Conservation (phyloP, 1,140 invertebrate species). For the Brachionus koreanus region DNA sequence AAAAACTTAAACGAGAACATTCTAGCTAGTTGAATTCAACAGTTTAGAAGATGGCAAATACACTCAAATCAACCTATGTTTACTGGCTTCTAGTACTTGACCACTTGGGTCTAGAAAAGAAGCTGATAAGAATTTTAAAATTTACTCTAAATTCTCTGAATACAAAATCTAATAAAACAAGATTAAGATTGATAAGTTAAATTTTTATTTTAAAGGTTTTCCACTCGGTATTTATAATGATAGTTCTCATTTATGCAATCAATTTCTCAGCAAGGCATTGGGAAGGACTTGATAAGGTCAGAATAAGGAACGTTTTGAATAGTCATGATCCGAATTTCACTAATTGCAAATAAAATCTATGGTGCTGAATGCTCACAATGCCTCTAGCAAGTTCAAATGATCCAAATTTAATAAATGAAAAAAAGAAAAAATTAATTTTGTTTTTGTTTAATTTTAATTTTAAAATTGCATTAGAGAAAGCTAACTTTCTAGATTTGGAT, state of each 20-base stretch:
- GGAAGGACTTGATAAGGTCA: constrained; percentile 3
- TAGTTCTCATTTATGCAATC: background rate
- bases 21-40: background rate
- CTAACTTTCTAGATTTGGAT: background rate
- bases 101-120: background rate
- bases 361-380: background rate
- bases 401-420: constrained; percentile 2
- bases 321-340: background rate
- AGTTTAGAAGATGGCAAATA: background rate
- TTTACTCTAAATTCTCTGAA: background rate
- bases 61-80: background rate
- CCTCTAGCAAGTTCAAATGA: background rate
- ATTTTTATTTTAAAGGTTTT: background rate
- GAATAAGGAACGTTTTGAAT: background rate
- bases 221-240: background rate
- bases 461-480: background rate
- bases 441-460: background rate
- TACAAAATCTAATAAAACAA: too few species aligned
- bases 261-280: background rate
- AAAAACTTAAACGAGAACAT: background rate
- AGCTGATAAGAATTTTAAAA: background rate
- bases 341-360: background rate
- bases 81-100: background rate
- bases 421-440: background rate
- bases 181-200: too few species aligned